Evolutionary conservation across 2,113 vertebrate species (phyloP).

Genomic region (Arvicanthis niloticus): DNA sequence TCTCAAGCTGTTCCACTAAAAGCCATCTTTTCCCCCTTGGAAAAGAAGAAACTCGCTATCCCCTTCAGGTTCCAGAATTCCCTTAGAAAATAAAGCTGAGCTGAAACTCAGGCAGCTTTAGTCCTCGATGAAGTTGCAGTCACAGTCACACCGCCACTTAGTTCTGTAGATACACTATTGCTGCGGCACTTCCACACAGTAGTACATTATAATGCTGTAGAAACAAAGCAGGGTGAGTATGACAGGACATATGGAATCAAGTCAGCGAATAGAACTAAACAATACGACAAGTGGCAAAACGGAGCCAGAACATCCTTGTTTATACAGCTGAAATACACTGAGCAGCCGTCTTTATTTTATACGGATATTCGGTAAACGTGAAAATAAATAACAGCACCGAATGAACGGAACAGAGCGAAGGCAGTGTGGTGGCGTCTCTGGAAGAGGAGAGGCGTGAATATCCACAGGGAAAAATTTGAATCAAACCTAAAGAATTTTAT

Average conservation of each 20-base stretch:
- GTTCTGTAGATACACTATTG: neutral
- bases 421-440: neutral
- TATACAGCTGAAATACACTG: neutral
- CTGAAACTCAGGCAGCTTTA: neutral
- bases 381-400: neutral
- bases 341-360: neutral
- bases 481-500: neutral
- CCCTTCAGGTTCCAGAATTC: neutral
- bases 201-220: neutral
- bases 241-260: neutral
- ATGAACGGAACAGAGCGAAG: neutral
- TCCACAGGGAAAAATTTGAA: neutral
- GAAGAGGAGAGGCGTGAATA: neutral
- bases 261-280: neutral
- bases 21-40: neutral
- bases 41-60: neutral
- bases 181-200: no score
- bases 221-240: neutral
- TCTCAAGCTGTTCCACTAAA: neutral
- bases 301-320: no score
- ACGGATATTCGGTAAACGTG: neutral
- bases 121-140: neutral
- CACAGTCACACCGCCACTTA: neutral
- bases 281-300: neutral
- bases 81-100: neutral